Percentiles rank a stretch among this genome's conserved stretches.
phyloP scores from a whole-genome alignment of 1,140 invertebrate genomes.

The Zelostemma sp. region DNA sequence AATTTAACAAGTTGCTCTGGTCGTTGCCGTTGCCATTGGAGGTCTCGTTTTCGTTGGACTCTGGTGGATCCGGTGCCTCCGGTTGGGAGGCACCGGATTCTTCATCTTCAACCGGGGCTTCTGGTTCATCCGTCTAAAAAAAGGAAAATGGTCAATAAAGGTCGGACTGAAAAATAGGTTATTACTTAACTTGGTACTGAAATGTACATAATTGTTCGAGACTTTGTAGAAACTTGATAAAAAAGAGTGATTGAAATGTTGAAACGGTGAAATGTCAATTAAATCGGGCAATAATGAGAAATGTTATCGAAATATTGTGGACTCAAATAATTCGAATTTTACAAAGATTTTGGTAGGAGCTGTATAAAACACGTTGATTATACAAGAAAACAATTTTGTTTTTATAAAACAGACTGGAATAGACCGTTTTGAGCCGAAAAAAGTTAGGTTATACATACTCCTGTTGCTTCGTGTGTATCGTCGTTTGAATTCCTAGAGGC shows the following conservation, averaged over 20 bases:
- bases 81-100: conserved; percentile 11
- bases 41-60: conserved; percentile 68
- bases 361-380: no score
- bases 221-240: background rate
- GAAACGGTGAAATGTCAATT: no score
- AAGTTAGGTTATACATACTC: conserved; percentile 51
- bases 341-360: no score
- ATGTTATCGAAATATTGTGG: no score
- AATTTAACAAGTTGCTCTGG: conserved; percentile 69
- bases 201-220: background rate
- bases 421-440: background rate
- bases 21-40: conserved; percentile 72
- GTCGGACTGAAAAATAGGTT: background rate
- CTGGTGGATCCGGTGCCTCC: conserved; percentile 46
- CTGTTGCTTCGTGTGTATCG: conserved; percentile 45
- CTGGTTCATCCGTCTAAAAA: conserved; percentile 23
- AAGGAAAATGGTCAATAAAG: background rate
- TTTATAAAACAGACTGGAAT: no score
- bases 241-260: no score
- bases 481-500: conserved; percentile 33
- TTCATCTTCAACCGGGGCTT: conserved; percentile 24
- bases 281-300: no score
- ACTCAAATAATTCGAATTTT: no score
- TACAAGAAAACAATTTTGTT: no score
- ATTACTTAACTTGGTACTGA: no score